Base-by-base conservation (phyloP, 2,888 invertebrate genomes). In the Leuctra nigra region DNA sequence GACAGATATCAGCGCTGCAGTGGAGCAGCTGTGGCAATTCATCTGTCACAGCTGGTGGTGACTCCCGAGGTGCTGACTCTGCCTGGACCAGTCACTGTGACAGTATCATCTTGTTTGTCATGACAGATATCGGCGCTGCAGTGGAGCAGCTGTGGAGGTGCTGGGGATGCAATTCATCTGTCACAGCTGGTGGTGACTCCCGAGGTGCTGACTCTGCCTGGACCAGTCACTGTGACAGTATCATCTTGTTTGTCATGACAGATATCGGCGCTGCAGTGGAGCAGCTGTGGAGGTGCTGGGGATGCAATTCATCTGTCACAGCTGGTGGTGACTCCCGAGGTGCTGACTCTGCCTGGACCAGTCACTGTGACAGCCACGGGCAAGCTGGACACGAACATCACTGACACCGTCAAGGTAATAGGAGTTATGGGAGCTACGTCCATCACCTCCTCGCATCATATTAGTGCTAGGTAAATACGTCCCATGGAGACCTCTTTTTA, bases 381-480 rank as follows among this genome's bases (percentile, higher is more conserved):
- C 13, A 24, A 52, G 11, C 2, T 55, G 11, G 33, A 13, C 4
- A 20, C 29, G 1, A 55, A 59, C 11, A 24, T 59, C 7, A 35
- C 55, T n/a, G 36, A 54, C 4, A 57, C 59, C n/a, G 22, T 59
- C 24, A 57, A 57, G 53, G 59, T 59, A 54, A n/a, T n/a, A n/a
- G n/a, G n/a, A n/a, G n/a, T n/a, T n/a, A n/a, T n/a, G n/a, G n/a
- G n/a, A n/a, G n/a, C n/a, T n/a, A n/a, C n/a, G n/a, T n/a, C n/a
- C n/a, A n/a, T n/a, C n/a, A n/a, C n/a, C n/a, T n/a, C n/a, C n/a
- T n/a, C n/a, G n/a, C n/a, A n/a, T n/a, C n/a, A n/a, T n/a, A n/a
- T n/a, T n/a, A n/a, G n/a, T n/a, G n/a, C n/a, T n/a, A n/a, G n/a
- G n/a, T n/a, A n/a, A n/a, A n/a, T n/a, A n/a, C n/a, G n/a, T n/a